phyloP scores from a whole-genome alignment of 2,797 vertebrate species.

The Poecilia gillii region DNA sequence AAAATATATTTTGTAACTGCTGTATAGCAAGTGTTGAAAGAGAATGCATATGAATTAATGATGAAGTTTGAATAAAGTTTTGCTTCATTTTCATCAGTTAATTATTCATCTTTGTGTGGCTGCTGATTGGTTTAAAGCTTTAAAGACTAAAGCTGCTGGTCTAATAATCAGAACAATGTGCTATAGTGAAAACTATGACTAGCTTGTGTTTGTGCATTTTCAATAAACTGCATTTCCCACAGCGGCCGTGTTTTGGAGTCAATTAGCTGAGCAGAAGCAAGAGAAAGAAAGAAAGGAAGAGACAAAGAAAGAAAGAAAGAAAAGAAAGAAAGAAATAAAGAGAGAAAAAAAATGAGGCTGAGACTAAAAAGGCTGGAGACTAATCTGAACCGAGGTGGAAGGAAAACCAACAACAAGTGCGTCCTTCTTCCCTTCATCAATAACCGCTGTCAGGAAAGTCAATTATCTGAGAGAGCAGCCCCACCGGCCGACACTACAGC shows the following conservation, averaged over 20 bases:
- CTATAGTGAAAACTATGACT: neutral
- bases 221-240: constrained; percentile 3
- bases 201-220: neutral
- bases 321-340: no score
- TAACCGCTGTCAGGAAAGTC: constrained; percentile 59
- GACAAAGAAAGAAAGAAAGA: neutral
- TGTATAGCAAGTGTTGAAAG: no score
- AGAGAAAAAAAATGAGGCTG: neutral
- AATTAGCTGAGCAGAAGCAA: constrained; percentile 32
- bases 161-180: neutral
- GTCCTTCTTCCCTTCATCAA: constrained; percentile 52
- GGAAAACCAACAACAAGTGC: constrained; percentile 49
- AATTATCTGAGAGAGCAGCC: constrained; percentile 48
- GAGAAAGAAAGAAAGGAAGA: neutral
- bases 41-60: neutral
- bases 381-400: constrained; percentile 44
- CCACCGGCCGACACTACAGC: constrained; percentile 19
- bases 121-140: neutral
- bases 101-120: neutral
- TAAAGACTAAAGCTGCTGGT: neutral
- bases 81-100: neutral
- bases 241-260: constrained; percentile 26
- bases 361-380: constrained; percentile 18
- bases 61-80: neutral
- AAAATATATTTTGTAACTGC: no score